phyloP scores from a whole-genome alignment of 2,797 vertebrate genomes.

The Enteromius mattozi region DNA sequence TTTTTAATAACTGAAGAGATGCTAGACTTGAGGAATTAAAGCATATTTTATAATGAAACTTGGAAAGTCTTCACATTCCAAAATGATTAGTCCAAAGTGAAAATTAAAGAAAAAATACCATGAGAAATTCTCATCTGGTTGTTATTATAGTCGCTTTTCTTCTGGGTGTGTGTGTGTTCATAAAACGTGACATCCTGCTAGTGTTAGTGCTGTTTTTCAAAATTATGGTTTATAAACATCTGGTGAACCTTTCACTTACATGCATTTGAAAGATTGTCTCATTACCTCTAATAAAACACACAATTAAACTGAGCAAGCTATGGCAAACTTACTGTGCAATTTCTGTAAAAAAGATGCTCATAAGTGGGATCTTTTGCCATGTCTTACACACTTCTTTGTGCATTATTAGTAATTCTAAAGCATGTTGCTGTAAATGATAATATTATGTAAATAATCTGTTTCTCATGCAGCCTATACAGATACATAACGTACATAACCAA shows the following conservation, averaged over 20 bases:
- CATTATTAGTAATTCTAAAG: background rate
- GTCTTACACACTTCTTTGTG: background rate
- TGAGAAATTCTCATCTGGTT: constrained; percentile 89
- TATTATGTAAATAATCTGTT: background rate
- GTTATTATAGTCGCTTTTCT: constrained; percentile 87
- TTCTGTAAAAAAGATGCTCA: background rate
- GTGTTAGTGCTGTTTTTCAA: constrained; percentile 54
- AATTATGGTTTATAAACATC: constrained; percentile 67
- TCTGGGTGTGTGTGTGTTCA: constrained; percentile 70
- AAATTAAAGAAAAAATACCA: constrained; percentile 66
- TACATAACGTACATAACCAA: background rate
- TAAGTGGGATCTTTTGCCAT: background rate
- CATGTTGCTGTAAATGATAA: background rate
- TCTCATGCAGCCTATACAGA: background rate
- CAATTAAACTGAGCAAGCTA: constrained; percentile 37
- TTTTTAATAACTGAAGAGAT: constrained; percentile 64
- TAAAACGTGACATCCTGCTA: constrained; percentile 11
- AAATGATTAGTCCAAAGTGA: constrained; percentile 86
- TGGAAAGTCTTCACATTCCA: constrained; percentile 89
- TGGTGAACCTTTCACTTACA: constrained; percentile 60
- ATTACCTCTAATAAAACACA: constrained; percentile 40
- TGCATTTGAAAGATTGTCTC: constrained; percentile 52
- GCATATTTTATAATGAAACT: constrained; percentile 88
- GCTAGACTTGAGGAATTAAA: constrained; percentile 73
- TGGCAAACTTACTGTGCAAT: constrained; percentile 19